phyloP scores from a whole-genome alignment of 2,888 invertebrate species.

The Dynastes grantii region DNA sequence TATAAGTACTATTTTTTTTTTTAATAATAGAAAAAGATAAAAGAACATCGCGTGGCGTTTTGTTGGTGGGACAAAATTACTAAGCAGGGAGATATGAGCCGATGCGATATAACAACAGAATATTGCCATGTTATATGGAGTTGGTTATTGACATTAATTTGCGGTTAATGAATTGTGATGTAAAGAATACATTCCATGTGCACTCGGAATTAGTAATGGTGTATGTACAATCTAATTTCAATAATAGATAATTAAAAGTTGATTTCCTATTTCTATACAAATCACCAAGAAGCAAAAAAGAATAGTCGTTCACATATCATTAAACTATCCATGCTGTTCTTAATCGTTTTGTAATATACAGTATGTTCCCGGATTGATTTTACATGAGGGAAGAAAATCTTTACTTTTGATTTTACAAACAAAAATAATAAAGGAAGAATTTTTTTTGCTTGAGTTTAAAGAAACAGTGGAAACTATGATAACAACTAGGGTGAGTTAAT shows the following conservation, averaged over 20 bases:
- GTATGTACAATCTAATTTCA: not conserved
- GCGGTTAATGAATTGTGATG: slow-evolving; percentile 9
- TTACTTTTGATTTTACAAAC: no score
- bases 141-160: slow-evolving; percentile 35
- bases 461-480: no score
- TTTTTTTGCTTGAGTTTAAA: no score
- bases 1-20: slow-evolving; percentile 21
- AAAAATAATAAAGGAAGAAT: no score
- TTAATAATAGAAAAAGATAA: slow-evolving; percentile 38
- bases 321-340: not conserved
- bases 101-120: slow-evolving; percentile 1
- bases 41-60: slow-evolving; percentile 32
- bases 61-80: slow-evolving; percentile 35
- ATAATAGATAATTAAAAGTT: not conserved
- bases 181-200: not conserved
- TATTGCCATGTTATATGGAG: not conserved
- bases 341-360: not conserved
- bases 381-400: no score
- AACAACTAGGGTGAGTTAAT: no score
- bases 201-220: not conserved
- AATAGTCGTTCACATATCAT: not conserved
- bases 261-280: not conserved
- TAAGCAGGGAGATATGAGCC: slow-evolving; percentile 3
- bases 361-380: no score
- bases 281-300: no score